These are phyloP conservation scores for Mus musculus DNA, from an alignment of 2,113 vertebrate species.

Conservation along the genomic window GRCm39 chr16:67415001-67415500, in stretches of 20 bases:
- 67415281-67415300: conserved; percentile 59
- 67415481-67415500: conserved; percentile 62
- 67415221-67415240: conserved; percentile 69
- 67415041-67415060: conserved; percentile 46
- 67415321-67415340: conserved; percentile 71
- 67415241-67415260: conserved; percentile 77
- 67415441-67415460: conserved; percentile 79
- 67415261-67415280: conserved; percentile 66
- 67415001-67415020: neutral
- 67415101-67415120: conserved; percentile 60
- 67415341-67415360: conserved; percentile 10
- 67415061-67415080: conserved; percentile 80
- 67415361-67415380: conserved; percentile 41
- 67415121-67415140: conserved; percentile 61
- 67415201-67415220: conserved; percentile 45
- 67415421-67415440: conserved; percentile 73
- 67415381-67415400: conserved; percentile 19
- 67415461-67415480: conserved; percentile 82
- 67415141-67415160: conserved; percentile 40
- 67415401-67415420: conserved; percentile 12
- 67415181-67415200: conserved; percentile 42
- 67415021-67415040: too few relatives aligned
- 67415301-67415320: conserved; percentile 58
- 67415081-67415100: conserved; percentile 72
- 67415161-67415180: neutral